These are phyloP conservation scores for Melopsittacus undulatus DNA, from an alignment of 2,797 vertebrate genomes.

Conservation along the genomic window DNA sequence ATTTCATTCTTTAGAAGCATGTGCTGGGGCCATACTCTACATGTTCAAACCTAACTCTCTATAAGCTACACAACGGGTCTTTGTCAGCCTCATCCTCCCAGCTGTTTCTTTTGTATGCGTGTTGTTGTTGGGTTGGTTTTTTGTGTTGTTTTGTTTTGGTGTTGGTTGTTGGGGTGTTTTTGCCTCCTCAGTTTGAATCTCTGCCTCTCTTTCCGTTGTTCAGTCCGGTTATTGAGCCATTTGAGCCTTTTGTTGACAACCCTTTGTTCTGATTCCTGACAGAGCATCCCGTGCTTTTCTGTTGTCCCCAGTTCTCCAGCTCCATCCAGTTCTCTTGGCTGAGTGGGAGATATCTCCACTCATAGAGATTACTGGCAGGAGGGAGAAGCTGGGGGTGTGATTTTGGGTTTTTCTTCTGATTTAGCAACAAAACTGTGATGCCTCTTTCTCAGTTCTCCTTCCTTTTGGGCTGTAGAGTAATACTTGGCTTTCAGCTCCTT, in stretches of 20 bases:
- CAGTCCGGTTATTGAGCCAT: constrained; percentile 61
- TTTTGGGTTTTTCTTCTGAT: not conserved
- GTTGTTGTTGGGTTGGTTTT: not conserved
- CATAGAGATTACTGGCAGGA: not conserved
- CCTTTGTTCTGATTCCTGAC: not conserved
- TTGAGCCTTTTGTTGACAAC: constrained; percentile 39
- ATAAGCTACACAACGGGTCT: constrained; percentile 76
- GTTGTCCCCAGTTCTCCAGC: not conserved
- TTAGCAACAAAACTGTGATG: constrained; percentile 64
- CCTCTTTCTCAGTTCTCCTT: not conserved
- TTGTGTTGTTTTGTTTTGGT: not conserved
- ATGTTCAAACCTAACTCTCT: constrained; percentile 51
- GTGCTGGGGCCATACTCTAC: constrained; percentile 73
- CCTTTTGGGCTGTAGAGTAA: constrained; percentile 61
- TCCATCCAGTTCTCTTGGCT: not conserved
- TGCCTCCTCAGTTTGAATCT: not conserved
- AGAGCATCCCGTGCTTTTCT: not conserved
- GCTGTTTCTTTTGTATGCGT: constrained; percentile 40
- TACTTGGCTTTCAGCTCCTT: constrained; percentile 34
- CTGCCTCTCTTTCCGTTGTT: constrained; percentile 19
- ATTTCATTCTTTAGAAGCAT: constrained; percentile 73
- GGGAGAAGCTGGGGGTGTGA: not conserved
- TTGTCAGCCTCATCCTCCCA: constrained; percentile 64
- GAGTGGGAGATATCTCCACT: not conserved
- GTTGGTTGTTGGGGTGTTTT: not conserved